phyloP scores from a whole-genome alignment of 2,797 vertebrate species.

The Ptychobarbus kaznakovi region DNA sequence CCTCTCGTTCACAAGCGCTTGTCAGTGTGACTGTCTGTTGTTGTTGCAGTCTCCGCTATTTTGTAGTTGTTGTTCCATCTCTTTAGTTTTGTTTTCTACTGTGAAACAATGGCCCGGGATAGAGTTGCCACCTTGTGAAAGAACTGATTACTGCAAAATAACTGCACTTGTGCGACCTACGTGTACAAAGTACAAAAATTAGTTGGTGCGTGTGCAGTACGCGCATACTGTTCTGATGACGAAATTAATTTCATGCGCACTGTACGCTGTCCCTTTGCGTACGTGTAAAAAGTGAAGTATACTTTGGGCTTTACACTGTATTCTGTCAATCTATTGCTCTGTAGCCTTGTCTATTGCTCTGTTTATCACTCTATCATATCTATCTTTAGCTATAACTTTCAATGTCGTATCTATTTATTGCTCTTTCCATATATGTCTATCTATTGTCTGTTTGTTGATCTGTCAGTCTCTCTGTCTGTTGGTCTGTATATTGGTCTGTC shows the following conservation, averaged over 20 bases:
- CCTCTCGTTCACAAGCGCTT: too few relatives aligned
- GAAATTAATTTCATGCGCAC: neutral
- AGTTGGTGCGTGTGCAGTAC: neutral
- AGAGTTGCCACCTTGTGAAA: neutral
- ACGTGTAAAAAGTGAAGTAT: neutral
- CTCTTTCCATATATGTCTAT: constrained; percentile 11
- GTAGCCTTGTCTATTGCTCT: neutral
- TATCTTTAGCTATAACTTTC: neutral
- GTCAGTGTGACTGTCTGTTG: too few relatives aligned
- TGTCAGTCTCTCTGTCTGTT: constrained; percentile 47
- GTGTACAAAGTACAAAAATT: neutral
- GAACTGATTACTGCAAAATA: neutral
- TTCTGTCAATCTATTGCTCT: neutral
- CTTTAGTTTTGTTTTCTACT: neutral
- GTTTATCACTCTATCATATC: constrained; percentile 11
- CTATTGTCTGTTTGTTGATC: constrained; percentile 59
- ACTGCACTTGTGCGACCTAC: neutral
- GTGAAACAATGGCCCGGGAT: neutral
- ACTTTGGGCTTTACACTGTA: neutral
- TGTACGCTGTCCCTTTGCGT: neutral
- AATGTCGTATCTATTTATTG: constrained; percentile 28
- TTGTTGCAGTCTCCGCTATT: neutral
- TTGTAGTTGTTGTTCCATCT: neutral
- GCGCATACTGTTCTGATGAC: neutral
- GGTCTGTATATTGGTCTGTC: neutral